Percentiles rank a stretch among this genome's conserved stretches.
These are phyloP conservation scores for Triops cancriformis DNA, from an alignment of 1,140 invertebrate species.

Conservation along the genomic window DNA sequence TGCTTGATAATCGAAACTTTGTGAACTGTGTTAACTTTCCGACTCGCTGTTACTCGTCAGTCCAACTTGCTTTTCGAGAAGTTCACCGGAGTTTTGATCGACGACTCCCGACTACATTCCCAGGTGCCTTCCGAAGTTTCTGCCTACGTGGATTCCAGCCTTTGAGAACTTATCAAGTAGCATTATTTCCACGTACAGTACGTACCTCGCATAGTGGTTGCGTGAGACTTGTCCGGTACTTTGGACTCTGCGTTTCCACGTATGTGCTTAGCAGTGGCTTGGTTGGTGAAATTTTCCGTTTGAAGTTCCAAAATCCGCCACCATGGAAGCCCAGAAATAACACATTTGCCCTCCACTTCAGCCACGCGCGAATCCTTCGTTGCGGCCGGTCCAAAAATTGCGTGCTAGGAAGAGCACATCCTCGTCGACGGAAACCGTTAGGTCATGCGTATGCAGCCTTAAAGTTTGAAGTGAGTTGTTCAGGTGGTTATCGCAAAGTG, in stretches of 20 bases:
- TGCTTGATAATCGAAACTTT: background rate
- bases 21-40: background rate
- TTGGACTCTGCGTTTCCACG: background rate
- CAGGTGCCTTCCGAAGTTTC: background rate
- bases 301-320: background rate
- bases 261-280: background rate
- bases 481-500: background rate
- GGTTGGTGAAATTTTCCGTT: background rate
- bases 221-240: background rate
- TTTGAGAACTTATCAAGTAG: background rate
- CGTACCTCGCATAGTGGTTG: background rate
- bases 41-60: background rate
- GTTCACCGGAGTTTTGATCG: background rate
- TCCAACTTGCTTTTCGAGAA: background rate
- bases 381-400: background rate
- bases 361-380: background rate
- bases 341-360: background rate
- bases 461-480: background rate
- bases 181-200: background rate
- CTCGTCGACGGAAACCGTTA: background rate
- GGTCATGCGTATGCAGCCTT: background rate
- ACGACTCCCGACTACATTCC: background rate
- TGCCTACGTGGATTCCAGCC: background rate
- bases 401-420: background rate
- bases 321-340: background rate